phyloP scores from a whole-genome alignment of 35 echinoderm and acorn worm genomes.

The Apostichopus japonicus region DNA sequence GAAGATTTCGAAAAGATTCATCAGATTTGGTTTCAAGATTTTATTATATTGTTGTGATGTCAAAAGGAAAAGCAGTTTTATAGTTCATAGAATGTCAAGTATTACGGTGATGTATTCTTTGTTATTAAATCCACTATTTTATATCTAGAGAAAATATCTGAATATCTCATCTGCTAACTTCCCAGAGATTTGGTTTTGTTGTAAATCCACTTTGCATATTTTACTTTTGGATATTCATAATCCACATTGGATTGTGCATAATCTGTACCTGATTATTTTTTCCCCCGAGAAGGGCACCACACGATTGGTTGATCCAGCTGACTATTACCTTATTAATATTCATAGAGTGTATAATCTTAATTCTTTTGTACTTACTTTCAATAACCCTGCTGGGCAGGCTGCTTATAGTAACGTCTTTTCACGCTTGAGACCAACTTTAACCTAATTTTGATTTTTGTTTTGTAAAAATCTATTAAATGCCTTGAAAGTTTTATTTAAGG shows the following conservation, averaged over 20 bases:
- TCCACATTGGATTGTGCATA: constrained; percentile 6
- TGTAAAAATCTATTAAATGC: not conserved
- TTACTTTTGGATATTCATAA: not conserved
- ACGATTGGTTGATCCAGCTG: not conserved
- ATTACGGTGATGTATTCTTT: too few relatives aligned
- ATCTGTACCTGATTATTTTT: not conserved
- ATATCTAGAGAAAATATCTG: too few relatives aligned
- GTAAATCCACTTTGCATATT: too few relatives aligned
- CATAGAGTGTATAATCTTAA: not conserved
- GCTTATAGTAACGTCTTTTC: not conserved
- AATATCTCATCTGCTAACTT: too few relatives aligned
- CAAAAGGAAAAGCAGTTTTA: too few relatives aligned
- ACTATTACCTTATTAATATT: not conserved
- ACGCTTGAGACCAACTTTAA: not conserved
- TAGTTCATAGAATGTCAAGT: too few relatives aligned
- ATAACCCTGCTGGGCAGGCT: not conserved
- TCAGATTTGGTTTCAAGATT: too few relatives aligned
- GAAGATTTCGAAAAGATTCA: too few relatives aligned
- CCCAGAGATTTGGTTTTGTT: too few relatives aligned
- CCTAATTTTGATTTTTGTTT: not conserved
- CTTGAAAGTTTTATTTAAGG: not conserved
- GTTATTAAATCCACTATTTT: too few relatives aligned
- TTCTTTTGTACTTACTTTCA: constrained; percentile 1
- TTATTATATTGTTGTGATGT: too few relatives aligned
- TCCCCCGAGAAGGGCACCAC: too few relatives aligned